Percentiles rank a stretch among this genome's conserved stretches.
Evolutionary conservation across 53 echinoderm and acorn worm species (phyloP).

Genomic region (Mesocentrotus franciscanus): DNA sequence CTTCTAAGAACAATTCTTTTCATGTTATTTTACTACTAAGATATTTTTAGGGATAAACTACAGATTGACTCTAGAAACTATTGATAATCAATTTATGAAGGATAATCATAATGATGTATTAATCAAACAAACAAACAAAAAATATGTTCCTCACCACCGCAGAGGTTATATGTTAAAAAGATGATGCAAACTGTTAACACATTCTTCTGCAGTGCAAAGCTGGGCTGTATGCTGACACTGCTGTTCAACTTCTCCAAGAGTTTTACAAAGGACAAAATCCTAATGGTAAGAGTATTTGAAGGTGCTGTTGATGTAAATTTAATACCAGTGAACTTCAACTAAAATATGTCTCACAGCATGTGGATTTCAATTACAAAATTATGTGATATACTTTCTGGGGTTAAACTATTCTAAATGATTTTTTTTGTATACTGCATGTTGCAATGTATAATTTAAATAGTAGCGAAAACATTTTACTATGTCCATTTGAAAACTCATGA

Average conservation of each 20-base stretch:
- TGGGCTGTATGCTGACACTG: constrained; percentile 87
- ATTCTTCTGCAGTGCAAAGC: constrained; percentile 68
- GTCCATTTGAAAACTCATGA: background rate
- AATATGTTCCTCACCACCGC: background rate
- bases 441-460: background rate
- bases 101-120: too few relatives aligned
- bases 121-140: too few relatives aligned
- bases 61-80: too few relatives aligned
- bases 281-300: constrained; percentile 72
- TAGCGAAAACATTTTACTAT: background rate
- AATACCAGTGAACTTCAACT: background rate
- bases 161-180: background rate
- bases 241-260: constrained; percentile 81
- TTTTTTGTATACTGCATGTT: background rate
- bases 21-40: too few relatives aligned
- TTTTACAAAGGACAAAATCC: constrained; percentile 97
- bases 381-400: background rate
- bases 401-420: background rate
- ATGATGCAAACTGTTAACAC: background rate
- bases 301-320: background rate
- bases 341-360: background rate
- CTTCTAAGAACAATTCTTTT: too few relatives aligned
- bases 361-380: background rate
- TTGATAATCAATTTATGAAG: too few relatives aligned
- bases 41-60: too few relatives aligned